A percentile compares a stretch with the other conserved stretches of the same genome.
These are phyloP conservation scores for Hyla sarda DNA, from an alignment of 2,113 vertebrate species.

Conservation along the genomic window DNA sequence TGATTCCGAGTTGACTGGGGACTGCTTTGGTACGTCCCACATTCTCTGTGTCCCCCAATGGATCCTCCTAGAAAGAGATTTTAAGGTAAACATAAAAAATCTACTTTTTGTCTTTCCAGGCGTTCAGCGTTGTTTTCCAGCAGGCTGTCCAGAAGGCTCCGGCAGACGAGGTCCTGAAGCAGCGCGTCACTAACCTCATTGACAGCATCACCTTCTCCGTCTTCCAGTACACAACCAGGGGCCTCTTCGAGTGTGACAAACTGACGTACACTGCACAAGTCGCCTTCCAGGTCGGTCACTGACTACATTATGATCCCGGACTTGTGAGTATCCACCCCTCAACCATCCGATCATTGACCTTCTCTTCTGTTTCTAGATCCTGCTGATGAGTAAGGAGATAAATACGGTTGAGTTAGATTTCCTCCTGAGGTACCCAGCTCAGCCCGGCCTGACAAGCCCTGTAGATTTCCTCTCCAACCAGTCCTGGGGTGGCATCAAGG, in stretches of 20 bases:
- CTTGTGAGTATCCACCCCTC: background rate
- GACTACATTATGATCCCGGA: too few species aligned
- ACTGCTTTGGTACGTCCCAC: too few species aligned
- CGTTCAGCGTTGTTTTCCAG: constrained; percentile 89
- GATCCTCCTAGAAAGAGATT: too few species aligned
- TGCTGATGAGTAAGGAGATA: constrained; percentile 89
- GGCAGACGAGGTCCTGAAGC: constrained; percentile 75
- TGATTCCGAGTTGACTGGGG: too few species aligned
- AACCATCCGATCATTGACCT: background rate
- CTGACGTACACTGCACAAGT: constrained; percentile 90
- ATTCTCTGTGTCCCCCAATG: too few species aligned
- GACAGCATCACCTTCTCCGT: constrained; percentile 91
- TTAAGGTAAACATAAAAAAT: too few species aligned
- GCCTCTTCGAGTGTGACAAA: constrained; percentile 93
- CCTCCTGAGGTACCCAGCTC: constrained; percentile 87
- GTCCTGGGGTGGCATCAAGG: constrained; percentile 95
- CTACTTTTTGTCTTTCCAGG: constrained; percentile 75
- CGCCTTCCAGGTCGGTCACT: constrained; percentile 86
- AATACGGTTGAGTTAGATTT: constrained; percentile 84
- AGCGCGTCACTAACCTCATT: constrained; percentile 80
- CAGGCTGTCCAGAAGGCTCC: constrained; percentile 85
- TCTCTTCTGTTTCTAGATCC: constrained; percentile 77
- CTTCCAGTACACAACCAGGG: constrained; percentile 90
- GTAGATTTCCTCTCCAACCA: constrained; percentile 91
- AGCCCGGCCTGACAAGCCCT: constrained; percentile 78